Evolutionary conservation across 2,113 vertebrate species (phyloP).

Genomic region (Ammodytes marinus): DNA sequence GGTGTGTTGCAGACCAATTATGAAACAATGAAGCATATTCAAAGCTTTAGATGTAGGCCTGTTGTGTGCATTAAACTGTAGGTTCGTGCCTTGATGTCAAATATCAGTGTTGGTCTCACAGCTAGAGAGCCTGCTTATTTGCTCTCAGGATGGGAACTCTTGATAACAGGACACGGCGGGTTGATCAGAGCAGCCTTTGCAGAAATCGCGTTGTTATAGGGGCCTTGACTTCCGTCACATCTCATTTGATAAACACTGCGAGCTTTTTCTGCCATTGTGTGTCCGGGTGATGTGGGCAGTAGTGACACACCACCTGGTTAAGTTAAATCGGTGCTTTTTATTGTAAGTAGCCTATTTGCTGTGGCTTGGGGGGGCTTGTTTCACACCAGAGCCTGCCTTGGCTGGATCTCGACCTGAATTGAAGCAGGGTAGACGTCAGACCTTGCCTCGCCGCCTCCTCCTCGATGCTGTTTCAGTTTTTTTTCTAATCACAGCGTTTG

Average conservation of each 20-base stretch:
- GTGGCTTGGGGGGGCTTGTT: conserved; percentile 34
- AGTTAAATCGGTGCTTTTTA: neutral
- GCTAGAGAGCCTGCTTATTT: neutral
- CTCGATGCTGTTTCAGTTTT: conserved; percentile 48
- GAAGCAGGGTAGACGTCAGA: conserved; percentile 76
- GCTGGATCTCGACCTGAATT: conserved; percentile 47
- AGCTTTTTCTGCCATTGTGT: neutral
- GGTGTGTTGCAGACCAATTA: neutral
- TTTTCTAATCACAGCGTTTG: conserved; percentile 51
- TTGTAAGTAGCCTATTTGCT: too few relatives aligned
- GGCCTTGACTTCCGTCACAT: conserved; percentile 82
- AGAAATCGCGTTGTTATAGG: conserved; percentile 59
- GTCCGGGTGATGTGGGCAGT: neutral
- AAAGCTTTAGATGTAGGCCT: neutral
- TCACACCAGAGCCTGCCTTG: conserved; percentile 22
- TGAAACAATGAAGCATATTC: neutral
- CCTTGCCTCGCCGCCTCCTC: conserved; percentile 71
- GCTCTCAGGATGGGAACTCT: conserved; percentile 3
- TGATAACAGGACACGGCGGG: neutral
- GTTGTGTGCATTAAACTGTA: neutral
- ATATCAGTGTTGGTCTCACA: neutral
- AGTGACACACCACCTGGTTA: neutral
- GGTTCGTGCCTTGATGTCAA: neutral
- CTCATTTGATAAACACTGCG: conserved; percentile 31
- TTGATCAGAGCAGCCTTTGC: conserved; percentile 48